Base-by-base conservation (phyloP, 2,888 invertebrate genomes). In the Orchestes rusci region DNA sequence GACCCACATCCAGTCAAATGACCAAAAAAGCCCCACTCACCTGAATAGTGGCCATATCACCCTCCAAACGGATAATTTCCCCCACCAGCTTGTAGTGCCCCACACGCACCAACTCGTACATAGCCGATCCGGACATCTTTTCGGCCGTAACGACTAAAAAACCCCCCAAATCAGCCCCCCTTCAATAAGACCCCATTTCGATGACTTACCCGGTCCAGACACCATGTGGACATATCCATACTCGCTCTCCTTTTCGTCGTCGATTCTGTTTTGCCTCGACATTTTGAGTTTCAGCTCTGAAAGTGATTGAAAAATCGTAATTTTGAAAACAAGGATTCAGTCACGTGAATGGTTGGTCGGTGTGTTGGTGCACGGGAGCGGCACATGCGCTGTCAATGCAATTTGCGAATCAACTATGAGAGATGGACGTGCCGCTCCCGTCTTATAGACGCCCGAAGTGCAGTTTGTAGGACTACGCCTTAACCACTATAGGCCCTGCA, bases 41-140 rank as follows among this genome's bases (percentile, higher is more conserved):
- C 80, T 99, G 99, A 70, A 99, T 97, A 58, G 99, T 99, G 50
- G 99, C 99, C 87, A 95, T 90, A 72, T 99, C 99, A 48, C 96
- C 96, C 73, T 99, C 99, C 53, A 99, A 79, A 72, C 99, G 86
- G 73, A 99, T 99, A 72, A 99, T 99, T 76, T 99, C 99, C 55
- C 99, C 99, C 12, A 99, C 99, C 62, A 99, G 76, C 71, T 99
- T 96, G 59, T 83, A 81, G 73, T 99, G 96, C 1, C 99, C 99
- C 30, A 99, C 99, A 59, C 99, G 84, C 53, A 99, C 99, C 75
- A 99, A 71, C 74, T 99, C 99, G 83, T 97, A 99, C 96, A 99
- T 99, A 79, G 97, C 97, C 18, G 97, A 90, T 51, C 99, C 99
- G 48, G 95, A 84, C 99, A 99, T 99, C 69, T 88, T 87, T 70